Conservation (phyloP, 2,888 invertebrate species). For the Lasioglossum oenotherae region DNA sequence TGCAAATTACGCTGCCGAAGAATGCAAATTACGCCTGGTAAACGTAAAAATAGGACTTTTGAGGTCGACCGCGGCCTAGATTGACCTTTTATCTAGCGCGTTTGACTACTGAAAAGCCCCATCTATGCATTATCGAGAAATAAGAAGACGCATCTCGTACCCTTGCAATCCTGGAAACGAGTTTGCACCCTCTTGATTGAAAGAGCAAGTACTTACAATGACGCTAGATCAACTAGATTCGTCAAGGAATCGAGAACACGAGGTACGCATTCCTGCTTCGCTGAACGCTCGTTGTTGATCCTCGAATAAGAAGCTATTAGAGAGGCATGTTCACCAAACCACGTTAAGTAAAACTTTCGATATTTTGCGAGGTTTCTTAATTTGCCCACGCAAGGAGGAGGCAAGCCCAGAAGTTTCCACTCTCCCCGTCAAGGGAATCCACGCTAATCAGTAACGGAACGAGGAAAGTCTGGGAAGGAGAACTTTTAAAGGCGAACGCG, state of each 20-base stretch:
- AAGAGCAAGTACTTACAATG: background rate
- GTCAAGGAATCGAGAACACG: background rate
- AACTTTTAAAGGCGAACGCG: slow-evolving; percentile 58
- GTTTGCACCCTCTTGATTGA: background rate
- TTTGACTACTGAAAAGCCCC: too few relatives aligned
- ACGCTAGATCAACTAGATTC: background rate
- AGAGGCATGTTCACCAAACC: background rate
- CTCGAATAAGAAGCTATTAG: background rate
- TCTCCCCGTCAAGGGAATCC: slow-evolving; percentile 23
- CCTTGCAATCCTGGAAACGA: too few relatives aligned
- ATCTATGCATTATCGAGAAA: too few relatives aligned
- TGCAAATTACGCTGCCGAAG: too few relatives aligned
- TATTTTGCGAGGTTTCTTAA: slow-evolving; percentile 27
- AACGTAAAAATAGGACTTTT: too few relatives aligned
- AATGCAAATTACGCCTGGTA: too few relatives aligned
- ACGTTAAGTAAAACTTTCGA: background rate
- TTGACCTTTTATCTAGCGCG: too few relatives aligned
- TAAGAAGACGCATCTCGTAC: too few relatives aligned
- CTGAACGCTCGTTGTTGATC: background rate
- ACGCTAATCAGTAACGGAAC: slow-evolving; percentile 45
- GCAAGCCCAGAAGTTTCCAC: slow-evolving; percentile 22
- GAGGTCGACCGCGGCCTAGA: too few relatives aligned
- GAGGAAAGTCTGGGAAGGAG: slow-evolving; percentile 22
- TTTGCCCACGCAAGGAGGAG: background rate
- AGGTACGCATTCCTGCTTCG: background rate